These are phyloP conservation scores for Porites divaricata DNA, from an alignment of 92 coral and sea anemone genomes.

Conservation along the genomic window DNA sequence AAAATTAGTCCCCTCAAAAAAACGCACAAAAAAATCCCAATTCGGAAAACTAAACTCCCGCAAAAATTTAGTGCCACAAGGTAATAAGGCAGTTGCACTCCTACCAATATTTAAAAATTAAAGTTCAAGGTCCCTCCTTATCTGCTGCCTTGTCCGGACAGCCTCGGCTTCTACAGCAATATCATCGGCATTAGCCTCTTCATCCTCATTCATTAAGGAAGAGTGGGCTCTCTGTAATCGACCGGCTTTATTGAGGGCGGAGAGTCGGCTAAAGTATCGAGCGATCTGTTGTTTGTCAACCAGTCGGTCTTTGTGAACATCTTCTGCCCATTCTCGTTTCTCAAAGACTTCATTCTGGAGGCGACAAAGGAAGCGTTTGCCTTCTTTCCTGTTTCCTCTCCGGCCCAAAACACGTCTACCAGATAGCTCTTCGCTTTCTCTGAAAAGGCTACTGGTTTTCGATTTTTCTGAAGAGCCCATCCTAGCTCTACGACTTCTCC, in stretches of 20 bases:
- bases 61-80: too few relatives aligned
- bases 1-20: too few relatives aligned
- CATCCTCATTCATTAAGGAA: constrained; percentile 13
- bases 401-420: constrained; percentile 29
- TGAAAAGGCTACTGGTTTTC: constrained; percentile 43
- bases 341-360: constrained; percentile 24
- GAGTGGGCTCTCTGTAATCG: constrained; percentile 18
- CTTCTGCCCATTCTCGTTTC: constrained; percentile 18
- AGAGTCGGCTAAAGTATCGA: constrained; percentile 24
- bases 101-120: background rate
- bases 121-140: constrained; percentile 7
- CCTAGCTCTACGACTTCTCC: too few relatives aligned
- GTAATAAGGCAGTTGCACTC: too few relatives aligned
- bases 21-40: too few relatives aligned
- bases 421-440: constrained; percentile 46
- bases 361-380: constrained; percentile 44
- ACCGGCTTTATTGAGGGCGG: constrained; percentile 9
- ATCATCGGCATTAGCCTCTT: constrained; percentile 5
- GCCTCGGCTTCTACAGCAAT: constrained; percentile 7
- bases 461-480: too few relatives aligned
- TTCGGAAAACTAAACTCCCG: too few relatives aligned
- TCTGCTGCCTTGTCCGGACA: constrained; percentile 12
- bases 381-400: constrained; percentile 57
- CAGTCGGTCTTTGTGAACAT: constrained; percentile 16
- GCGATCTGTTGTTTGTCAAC: constrained; percentile 23